Percentiles rank a stretch among this genome's conserved stretches.
phyloP scores from a whole-genome alignment of 2,113 vertebrate genomes.

The Eulemur macaco region DNA sequence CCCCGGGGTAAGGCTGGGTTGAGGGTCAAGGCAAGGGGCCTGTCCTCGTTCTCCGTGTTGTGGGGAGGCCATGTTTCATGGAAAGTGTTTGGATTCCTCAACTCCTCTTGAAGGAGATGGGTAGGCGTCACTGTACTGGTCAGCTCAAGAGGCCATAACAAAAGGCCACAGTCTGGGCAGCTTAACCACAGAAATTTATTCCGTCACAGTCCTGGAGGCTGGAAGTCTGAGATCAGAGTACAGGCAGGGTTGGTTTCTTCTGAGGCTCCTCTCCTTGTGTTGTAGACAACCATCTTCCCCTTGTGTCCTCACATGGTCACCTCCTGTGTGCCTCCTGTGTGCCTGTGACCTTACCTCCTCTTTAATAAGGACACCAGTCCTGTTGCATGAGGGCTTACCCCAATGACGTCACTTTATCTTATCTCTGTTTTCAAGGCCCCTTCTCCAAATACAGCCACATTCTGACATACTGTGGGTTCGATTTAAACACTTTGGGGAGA shows the following conservation, averaged over 20 bases:
- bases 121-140: rapidly evolving
- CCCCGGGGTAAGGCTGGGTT: rapidly evolving
- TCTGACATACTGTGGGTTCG: not conserved
- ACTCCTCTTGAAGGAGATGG: not conserved
- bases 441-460: not conserved
- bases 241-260: not conserved
- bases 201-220: not conserved
- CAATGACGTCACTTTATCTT: rapidly evolving
- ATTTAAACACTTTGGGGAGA: not conserved
- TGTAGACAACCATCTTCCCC: rapidly evolving
- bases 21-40: no score
- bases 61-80: rapidly evolving
- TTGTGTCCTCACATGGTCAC: not conserved
- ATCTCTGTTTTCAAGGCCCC: not conserved
- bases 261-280: rapidly evolving
- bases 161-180: rapidly evolving
- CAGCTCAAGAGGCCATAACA: rapidly evolving
- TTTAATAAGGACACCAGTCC: not conserved
- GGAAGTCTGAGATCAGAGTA: rapidly evolving
- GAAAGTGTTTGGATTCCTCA: not conserved
- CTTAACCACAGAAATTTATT: not conserved
- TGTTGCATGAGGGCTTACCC: not conserved
- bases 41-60: rapidly evolving
- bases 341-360: not conserved
- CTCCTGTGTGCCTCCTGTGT: no score